Conservation (phyloP, 37 sponge, comb jelly and placozoan species). For the Theonella swinhoei region DNA sequence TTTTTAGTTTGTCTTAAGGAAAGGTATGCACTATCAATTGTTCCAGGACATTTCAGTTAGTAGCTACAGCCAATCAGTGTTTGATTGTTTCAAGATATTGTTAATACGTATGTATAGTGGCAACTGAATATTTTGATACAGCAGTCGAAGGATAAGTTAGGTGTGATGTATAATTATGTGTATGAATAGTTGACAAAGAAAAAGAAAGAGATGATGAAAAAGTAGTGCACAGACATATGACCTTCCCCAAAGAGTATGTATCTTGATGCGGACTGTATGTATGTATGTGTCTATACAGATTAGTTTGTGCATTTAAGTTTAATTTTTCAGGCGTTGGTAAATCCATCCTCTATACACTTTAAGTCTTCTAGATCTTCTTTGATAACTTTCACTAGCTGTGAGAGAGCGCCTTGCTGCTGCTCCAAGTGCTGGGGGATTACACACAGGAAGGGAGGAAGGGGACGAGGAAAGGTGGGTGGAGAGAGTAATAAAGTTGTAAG, state of each 20-base stretch:
- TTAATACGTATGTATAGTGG: too few species aligned
- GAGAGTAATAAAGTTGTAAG: too few species aligned
- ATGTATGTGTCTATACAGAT: background rate
- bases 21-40: too few species aligned
- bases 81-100: too few species aligned
- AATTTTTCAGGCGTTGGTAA: slow-evolving; percentile 20
- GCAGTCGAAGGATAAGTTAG: too few species aligned
- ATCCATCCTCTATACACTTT: slow-evolving; percentile 77
- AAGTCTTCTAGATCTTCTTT: slow-evolving; percentile 88
- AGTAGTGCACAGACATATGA: background rate
- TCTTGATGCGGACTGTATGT: background rate
- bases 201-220: background rate
- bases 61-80: too few species aligned
- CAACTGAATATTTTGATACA: too few species aligned
- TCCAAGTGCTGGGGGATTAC: slow-evolving; percentile 61
- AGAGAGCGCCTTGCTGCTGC: slow-evolving; percentile 91
- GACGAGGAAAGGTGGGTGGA: too few species aligned
- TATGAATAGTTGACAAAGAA: background rate
- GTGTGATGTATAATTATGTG: too few species aligned
- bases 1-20: too few species aligned
- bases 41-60: too few species aligned
- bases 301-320: background rate
- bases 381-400: slow-evolving; percentile 79
- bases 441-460: background rate
- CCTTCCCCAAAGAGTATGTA: background rate